Percentiles rank a stretch among this genome's conserved stretches.
These are phyloP conservation scores for Nothocercus julius DNA, from an alignment of 2,113 vertebrate species.

Conservation along the genomic window DNA sequence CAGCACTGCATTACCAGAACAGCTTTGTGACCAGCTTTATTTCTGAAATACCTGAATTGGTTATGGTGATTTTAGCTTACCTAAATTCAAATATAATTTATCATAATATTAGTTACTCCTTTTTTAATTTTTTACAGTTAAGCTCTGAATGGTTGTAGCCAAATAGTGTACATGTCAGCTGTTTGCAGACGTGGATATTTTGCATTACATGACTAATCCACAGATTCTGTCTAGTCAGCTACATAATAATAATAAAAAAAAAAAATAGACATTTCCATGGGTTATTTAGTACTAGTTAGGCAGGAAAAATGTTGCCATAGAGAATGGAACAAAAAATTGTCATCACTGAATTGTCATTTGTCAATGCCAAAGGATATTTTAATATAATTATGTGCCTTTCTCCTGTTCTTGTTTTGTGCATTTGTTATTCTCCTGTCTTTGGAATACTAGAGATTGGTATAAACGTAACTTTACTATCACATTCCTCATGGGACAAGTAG, in stretches of 20 bases:
- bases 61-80: background rate
- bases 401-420: background rate
- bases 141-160: background rate
- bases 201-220: background rate
- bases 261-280: background rate
- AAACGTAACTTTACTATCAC: constrained; percentile 91
- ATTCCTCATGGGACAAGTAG: constrained; percentile 88
- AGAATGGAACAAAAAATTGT: background rate
- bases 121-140: background rate
- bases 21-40: background rate
- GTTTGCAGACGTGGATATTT: background rate
- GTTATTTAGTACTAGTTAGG: background rate
- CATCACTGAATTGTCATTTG: background rate
- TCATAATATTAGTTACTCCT: background rate
- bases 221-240: background rate
- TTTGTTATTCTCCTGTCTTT: constrained; percentile 33
- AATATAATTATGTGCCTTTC: background rate
- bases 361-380: background rate
- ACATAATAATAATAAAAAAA: background rate
- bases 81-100: background rate
- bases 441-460: constrained; percentile 89
- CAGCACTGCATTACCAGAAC: background rate
- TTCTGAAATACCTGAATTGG: background rate
- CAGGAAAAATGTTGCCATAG: background rate
- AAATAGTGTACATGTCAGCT: background rate